These are phyloP conservation scores for Dryocosmus kuriphilus DNA, from an alignment of 2,888 invertebrate genomes.

Conservation along the genomic window DNA sequence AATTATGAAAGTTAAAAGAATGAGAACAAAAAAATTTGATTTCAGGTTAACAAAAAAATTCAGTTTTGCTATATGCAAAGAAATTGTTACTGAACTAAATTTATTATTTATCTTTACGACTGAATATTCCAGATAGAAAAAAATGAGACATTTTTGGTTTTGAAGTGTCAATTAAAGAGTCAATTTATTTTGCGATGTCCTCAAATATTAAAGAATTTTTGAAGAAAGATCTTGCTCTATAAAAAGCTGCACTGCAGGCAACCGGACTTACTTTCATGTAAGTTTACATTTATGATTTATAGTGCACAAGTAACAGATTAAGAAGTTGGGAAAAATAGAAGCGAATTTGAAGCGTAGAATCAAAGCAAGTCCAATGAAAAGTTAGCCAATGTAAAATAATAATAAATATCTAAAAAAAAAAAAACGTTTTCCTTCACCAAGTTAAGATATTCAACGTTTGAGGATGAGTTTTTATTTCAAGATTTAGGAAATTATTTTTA, in stretches of 20 bases:
- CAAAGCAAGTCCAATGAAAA: conserved; percentile 13
- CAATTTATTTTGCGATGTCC: neutral
- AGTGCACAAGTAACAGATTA: neutral
- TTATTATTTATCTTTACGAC: too few species aligned
- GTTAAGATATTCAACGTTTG: neutral
- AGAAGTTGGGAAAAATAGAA: neutral
- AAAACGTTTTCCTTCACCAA: conserved; percentile 7
- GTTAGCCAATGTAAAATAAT: neutral
- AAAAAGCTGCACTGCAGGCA: conserved; percentile 2
- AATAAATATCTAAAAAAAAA: neutral
- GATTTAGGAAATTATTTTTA: neutral
- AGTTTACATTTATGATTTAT: neutral
- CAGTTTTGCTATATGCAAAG: too few species aligned
- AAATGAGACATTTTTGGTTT: too few species aligned
- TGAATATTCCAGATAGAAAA: too few species aligned
- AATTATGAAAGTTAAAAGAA: too few species aligned
- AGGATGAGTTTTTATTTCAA: neutral
- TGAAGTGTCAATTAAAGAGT: neutral
- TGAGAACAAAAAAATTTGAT: too few species aligned
- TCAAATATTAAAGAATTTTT: neutral
- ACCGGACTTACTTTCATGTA: conserved; percentile 18
- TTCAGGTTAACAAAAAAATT: too few species aligned
- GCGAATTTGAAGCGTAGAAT: neutral
- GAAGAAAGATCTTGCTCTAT: conserved; percentile 9
- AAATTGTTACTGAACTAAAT: too few species aligned